Base-by-base conservation (phyloP, 1,140 invertebrate species). In the Campodea augens region DNA sequence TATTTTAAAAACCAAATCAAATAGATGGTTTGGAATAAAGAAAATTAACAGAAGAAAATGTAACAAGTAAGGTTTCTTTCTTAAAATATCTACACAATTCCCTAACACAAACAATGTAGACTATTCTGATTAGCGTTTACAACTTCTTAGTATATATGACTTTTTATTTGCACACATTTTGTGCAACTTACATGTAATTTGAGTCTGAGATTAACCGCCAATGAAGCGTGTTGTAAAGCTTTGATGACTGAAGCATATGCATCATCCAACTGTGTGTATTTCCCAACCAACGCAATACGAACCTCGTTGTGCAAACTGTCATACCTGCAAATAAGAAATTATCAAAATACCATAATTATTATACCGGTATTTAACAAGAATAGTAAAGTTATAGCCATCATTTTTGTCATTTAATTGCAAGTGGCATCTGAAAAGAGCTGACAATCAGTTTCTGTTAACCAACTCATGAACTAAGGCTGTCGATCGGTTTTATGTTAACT, bases 201-300 rank as follows among this genome's bases (percentile, higher is more conserved):
- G 1, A 98, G 67, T 63, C 84, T 91, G 51, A 81, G 79, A 23
- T 85, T 81, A 18, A 74, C 75, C 46, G 78, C 73, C 20, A 95
- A 73, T 0, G 87, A 74, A 2, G 95, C 85, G 63, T 98, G 95
- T 51, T 91, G 77, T 18, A 98, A 62, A 0, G 95, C 85, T 67
- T 98, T 98, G 2, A 81, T 81, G 0, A 99, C 84, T 2, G 93
- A 98, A 0, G 90, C 81, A 60, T 99, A 99, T 0, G 92, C 80
- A 66, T 99, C 96, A 58, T 89, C 78, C 13, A 98, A 65, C 59
- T 87, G 81, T 0, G 92, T 96, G 56, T 99, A 99, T 68, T 99
- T 99, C 5, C 96, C 96, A n/a, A 99, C 96, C 13, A 99, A 66
- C 18, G 82, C 85, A 48, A 99, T 98, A 32, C 73, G 83, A 0